Percentiles rank a stretch among this genome's conserved stretches.
phyloP scores from a whole-genome alignment of 2,888 invertebrate genomes.

The Octodonta nipae region DNA sequence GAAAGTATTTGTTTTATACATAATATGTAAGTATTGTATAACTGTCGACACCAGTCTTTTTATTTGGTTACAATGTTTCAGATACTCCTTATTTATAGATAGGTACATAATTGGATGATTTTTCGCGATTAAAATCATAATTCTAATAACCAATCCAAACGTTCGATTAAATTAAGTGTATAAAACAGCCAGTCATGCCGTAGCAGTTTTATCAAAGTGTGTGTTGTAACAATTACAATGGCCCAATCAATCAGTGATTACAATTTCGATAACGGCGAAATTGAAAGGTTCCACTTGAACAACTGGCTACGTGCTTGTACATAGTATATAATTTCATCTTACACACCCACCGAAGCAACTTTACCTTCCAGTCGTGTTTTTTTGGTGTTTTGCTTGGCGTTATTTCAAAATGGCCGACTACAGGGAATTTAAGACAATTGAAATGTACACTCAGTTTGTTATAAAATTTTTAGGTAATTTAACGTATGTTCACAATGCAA shows the following conservation, averaged over 20 bases:
- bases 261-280: slow-evolving; percentile 11
- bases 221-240: slow-evolving; percentile 21
- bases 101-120: slow-evolving; percentile 1
- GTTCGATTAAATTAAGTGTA: slow-evolving; percentile 26
- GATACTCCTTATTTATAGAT: no score
- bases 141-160: slow-evolving; percentile 22
- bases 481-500: no score
- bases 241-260: slow-evolving; percentile 18
- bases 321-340: slow-evolving; percentile 23
- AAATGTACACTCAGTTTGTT: no score
- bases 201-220: slow-evolving; percentile 24
- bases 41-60: no score
- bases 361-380: not conserved
- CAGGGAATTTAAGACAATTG: no score
- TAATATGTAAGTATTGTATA: no score
- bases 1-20: no score
- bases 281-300: slow-evolving; percentile 16
- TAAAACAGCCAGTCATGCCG: slow-evolving; percentile 27
- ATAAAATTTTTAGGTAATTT: no score
- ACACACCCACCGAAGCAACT: slow-evolving; percentile 22
- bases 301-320: slow-evolving; percentile 18
- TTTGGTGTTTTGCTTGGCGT: not conserved
- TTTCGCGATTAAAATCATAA: slow-evolving; percentile 4
- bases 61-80: no score
- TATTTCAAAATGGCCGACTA: not conserved